A percentile compares a stretch with the other conserved stretches of the same genome.
phyloP scores from a whole-genome alignment of 2,888 invertebrate species.

The Rhingia rostrata region DNA sequence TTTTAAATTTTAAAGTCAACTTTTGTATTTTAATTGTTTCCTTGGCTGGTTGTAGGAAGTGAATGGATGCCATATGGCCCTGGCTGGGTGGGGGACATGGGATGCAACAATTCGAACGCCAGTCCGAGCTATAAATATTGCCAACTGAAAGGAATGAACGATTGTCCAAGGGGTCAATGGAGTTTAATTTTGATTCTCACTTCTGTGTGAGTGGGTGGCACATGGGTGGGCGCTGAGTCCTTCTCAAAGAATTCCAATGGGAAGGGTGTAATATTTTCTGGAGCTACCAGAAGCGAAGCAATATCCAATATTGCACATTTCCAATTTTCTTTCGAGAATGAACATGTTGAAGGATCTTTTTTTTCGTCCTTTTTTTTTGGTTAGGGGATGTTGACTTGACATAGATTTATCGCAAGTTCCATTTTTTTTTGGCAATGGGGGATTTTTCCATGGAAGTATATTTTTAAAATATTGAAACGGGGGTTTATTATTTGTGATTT shows the following conservation, averaged over 20 bases:
- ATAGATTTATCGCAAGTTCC: no score
- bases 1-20: constrained; percentile 68
- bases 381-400: no score
- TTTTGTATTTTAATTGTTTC: constrained; percentile 61
- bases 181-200: constrained; percentile 36
- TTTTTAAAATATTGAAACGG: no score
- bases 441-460: no score
- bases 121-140: constrained; percentile 54
- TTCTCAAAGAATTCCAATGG: background rate
- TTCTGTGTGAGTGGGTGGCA: background rate
- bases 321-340: no score
- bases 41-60: constrained; percentile 7
- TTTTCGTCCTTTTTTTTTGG: no score
- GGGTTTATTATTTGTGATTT: no score
- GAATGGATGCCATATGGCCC: constrained; percentile 1
- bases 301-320: no score
- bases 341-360: no score
- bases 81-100: background rate
- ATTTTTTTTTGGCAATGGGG: no score
- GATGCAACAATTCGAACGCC: constrained; percentile 56
- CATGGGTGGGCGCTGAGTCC: background rate
- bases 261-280: constrained; percentile 3
- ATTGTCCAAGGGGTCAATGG: constrained; percentile 55
- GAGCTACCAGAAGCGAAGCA: background rate
- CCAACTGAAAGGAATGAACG: constrained; percentile 58